These are phyloP conservation scores for Drosophila grimshawi DNA, from an alignment of 1,140 invertebrate genomes.

Conservation along the genomic window DNA sequence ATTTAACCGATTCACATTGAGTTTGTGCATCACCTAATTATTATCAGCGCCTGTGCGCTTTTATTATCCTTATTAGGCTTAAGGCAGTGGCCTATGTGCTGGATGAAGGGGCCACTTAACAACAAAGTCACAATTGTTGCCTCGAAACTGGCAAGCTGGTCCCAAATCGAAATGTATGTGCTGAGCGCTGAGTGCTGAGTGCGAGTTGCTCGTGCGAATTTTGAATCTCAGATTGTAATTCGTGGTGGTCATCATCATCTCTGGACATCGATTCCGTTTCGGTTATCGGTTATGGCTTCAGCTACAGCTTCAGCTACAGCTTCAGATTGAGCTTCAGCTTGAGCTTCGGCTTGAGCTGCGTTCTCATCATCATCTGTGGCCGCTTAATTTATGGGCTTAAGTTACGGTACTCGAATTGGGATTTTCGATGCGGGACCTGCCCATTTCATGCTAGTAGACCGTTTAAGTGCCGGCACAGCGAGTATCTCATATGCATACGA, in stretches of 20 bases:
- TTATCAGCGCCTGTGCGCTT: too few relatives aligned
- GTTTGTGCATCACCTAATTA: too few relatives aligned
- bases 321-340: constrained; percentile 1
- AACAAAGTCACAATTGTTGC: constrained; percentile 10
- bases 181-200: too few relatives aligned
- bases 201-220: constrained; percentile 7
- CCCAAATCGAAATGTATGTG: too few relatives aligned
- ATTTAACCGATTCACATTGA: too few relatives aligned
- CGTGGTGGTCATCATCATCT: constrained; percentile 12
- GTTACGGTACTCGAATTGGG: constrained; percentile 69
- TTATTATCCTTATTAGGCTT: not conserved
- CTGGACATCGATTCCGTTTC: constrained; percentile 12
- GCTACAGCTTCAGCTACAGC: not conserved
- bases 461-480: constrained; percentile 56
- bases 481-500: constrained; percentile 65
- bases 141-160: too few relatives aligned
- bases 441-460: constrained; percentile 69
- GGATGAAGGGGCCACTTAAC: constrained; percentile 10
- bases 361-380: constrained; percentile 25
- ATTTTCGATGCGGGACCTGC: constrained; percentile 47
- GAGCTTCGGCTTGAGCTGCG: constrained; percentile 25
- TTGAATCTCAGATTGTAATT: constrained; percentile 13
- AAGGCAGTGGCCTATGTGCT: not conserved
- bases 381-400: constrained; percentile 64
- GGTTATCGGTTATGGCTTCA: constrained; percentile 1